Evolutionary conservation across 2,113 vertebrate species (phyloP).

Genomic region (Anser cygnoides): DNA sequence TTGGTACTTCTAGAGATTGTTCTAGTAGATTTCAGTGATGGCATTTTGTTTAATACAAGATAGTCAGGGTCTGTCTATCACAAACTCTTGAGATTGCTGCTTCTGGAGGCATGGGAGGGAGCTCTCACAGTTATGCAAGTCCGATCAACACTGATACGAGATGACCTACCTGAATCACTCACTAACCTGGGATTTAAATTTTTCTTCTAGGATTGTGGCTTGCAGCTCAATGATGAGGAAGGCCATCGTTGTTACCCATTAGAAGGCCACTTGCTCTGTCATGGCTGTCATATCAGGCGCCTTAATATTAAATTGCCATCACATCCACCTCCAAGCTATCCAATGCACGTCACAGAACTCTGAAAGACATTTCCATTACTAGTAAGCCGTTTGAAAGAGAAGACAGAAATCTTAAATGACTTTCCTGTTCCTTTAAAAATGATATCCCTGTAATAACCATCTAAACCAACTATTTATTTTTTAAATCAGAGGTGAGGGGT

Average conservation of each 20-base stretch:
- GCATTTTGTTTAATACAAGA: background rate
- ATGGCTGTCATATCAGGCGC: slow-evolving; percentile 91
- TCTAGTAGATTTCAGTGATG: background rate
- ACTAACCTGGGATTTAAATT: background rate
- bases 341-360: slow-evolving; percentile 94
- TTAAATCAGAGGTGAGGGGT: slow-evolving; percentile 54
- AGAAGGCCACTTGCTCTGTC: slow-evolving; percentile 93
- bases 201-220: slow-evolving; percentile 87
- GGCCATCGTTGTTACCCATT: slow-evolving; percentile 96
- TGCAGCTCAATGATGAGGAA: slow-evolving; percentile 96
- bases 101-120: background rate
- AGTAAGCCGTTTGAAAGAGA: background rate
- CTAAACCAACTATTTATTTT: slow-evolving; percentile 67
- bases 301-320: slow-evolving; percentile 80
- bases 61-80: background rate
- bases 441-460: slow-evolving; percentile 24
- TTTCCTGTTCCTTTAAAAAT: slow-evolving; percentile 23
- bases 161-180: background rate
- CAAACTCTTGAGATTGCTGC: background rate
- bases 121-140: background rate
- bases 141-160: background rate
- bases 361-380: slow-evolving; percentile 68
- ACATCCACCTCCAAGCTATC: slow-evolving; percentile 82
- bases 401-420: background rate
- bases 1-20: accelerated